Base-by-base conservation (phyloP, 2,113 vertebrate genomes). In the Copsychus sechellarum region DNA sequence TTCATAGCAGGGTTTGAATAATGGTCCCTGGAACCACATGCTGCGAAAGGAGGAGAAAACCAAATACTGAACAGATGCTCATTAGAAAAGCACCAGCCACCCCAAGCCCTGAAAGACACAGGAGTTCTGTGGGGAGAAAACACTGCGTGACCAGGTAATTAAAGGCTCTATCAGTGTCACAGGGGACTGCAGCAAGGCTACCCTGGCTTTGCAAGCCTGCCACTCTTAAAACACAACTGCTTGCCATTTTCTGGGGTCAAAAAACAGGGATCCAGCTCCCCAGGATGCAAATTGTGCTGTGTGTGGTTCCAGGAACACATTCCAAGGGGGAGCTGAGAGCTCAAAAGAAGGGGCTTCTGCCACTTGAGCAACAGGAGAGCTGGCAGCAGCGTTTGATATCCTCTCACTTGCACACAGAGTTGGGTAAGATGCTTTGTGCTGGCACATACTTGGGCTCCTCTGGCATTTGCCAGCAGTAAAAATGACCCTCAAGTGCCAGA, bases 41-140 rank as follows among this genome's bases (percentile, higher is more conserved):
- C 88, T 93, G 94, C 0, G 5, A 74, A 78, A 94, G 72, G 76
- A 93, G 91, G 80, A 88, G 76, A 94, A 92, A 94, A 86, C 34
- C 80, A 94, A 95, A 92, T 90, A 95, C 31, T 96, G 94, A 93
- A 92, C 80, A 95, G 80, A 90, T 95, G 88, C 57, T 96, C 88
- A 77, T 92, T 94, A 88, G 80, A 42, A 90, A 83, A 93, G 31
- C 86, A 95, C 21, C 34, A 80, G 62, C 56, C 80, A 90, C 83
- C 80, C 56, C n/a, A 51, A 93, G 54, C 51, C 56, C 47, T 86
- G 64, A 85, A 93, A 92, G 72, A 62, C 62, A 47, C 24, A 28
- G 90, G 60, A 92, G 33, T 83, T 74, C 62, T 86, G 54, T n/a
- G 56, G 16, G n/a, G 71, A 34, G 8, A 26, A 84, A 91, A 34